These are phyloP conservation scores for Eurystomus gularis DNA, from an alignment of 2,113 vertebrate genomes.

Conservation along the genomic window DNA sequence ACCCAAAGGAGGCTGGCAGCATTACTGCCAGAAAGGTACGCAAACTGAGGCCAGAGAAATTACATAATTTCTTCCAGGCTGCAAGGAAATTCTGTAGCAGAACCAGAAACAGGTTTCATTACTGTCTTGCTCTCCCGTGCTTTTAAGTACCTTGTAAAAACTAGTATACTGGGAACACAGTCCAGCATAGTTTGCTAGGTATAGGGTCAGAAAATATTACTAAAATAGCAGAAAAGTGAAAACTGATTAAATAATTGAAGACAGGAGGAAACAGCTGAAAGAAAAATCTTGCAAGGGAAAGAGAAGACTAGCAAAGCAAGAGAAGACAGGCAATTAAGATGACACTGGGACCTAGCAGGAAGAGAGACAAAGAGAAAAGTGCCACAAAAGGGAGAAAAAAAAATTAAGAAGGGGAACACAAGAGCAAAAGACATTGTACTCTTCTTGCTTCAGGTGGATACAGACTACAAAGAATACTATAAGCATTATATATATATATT, in stretches of 20 bases:
- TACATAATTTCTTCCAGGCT: background rate
- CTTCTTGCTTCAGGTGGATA: background rate
- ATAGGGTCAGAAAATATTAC: background rate
- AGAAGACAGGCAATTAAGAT: background rate
- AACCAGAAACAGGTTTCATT: background rate
- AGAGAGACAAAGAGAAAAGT: background rate
- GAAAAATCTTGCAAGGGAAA: background rate
- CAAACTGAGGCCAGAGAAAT: background rate
- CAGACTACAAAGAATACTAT: background rate
- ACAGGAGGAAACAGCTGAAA: background rate
- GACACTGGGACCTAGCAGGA: background rate
- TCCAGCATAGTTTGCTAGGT: fast-evolving
- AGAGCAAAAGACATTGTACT: background rate
- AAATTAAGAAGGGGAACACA: background rate
- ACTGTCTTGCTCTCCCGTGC: background rate
- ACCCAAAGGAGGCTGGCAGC: background rate
- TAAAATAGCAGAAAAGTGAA: background rate
- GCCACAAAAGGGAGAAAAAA: background rate
- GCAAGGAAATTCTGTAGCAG: background rate
- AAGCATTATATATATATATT: no score
- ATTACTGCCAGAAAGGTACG: background rate
- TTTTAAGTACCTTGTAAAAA: background rate
- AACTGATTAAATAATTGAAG: background rate
- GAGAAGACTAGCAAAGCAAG: background rate
- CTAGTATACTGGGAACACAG: background rate